Percentiles rank a stretch among this genome's conserved stretches.
phyloP scores from a whole-genome alignment of 2,797 vertebrate species.

The Mormyrus hasselquistii region DNA sequence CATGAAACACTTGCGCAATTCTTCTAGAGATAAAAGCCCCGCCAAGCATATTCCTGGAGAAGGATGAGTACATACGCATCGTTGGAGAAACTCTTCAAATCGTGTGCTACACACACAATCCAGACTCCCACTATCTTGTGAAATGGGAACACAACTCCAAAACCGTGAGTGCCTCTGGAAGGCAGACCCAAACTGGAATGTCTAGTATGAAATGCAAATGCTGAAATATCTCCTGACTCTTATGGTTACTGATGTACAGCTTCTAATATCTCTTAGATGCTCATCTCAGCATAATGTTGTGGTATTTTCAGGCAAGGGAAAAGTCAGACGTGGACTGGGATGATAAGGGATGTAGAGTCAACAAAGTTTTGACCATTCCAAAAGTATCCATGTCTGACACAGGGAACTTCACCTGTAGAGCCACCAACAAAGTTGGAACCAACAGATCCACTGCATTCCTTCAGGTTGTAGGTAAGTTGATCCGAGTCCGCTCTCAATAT shows the following conservation, averaged over 20 bases:
- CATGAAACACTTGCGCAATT: not conserved
- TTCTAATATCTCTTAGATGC: not conserved
- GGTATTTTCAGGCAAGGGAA: not conserved
- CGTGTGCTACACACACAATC: conserved; percentile 53
- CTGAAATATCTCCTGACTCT: not conserved
- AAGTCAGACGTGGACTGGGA: rapidly evolving
- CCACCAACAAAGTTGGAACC: conserved; percentile 47
- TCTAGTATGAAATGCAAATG: not conserved
- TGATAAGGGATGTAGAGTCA: not conserved
- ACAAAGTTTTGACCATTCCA: conserved; percentile 46
- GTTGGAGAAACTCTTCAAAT: conserved; percentile 68
- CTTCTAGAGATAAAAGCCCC: conserved; percentile 37
- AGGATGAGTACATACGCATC: conserved; percentile 51
- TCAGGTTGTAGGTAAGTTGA: conserved; percentile 69
- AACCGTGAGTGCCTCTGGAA: conserved; percentile 39
- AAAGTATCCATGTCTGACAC: conserved; percentile 51
- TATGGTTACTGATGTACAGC: not conserved
- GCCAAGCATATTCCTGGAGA: conserved; percentile 48
- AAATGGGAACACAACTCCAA: conserved; percentile 51
- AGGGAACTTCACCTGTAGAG: conserved; percentile 67
- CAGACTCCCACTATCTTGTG: conserved; percentile 35
- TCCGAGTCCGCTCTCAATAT: not conserved
- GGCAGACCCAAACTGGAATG: not conserved
- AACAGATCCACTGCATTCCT: conserved; percentile 52
- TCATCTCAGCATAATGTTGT: not conserved